phyloP scores from a whole-genome alignment of 1,140 invertebrate genomes.

The Camponotus floridanus region DNA sequence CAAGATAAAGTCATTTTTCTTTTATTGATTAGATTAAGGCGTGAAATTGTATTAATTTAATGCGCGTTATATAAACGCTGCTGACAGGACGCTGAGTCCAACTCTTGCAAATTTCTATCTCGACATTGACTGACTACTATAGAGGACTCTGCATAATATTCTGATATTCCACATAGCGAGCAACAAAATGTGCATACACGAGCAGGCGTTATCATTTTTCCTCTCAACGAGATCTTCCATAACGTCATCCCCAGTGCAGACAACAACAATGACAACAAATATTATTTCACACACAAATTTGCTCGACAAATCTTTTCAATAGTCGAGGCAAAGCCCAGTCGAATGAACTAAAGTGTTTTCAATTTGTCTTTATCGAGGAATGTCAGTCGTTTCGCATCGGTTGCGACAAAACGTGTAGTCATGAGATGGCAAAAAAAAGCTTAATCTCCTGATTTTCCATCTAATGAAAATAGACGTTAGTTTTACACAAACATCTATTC shows the following conservation, averaged over 20 bases:
- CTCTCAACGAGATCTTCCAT: conserved; percentile 21
- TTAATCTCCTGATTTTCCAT: conserved; percentile 7
- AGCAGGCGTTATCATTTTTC: conserved; percentile 38
- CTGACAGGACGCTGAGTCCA: conserved; percentile 59
- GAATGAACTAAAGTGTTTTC: conserved; percentile 21
- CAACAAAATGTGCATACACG: conserved; percentile 33
- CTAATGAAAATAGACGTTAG: conserved; percentile 23
- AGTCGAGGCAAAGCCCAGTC: conserved; percentile 16
- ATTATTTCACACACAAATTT: conserved; percentile 21
- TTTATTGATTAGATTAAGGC: conserved; percentile 31
- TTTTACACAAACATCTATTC: conserved; percentile 3
- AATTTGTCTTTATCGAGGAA: conserved; percentile 10
- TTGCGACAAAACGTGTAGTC: not conserved
- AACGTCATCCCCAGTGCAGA: conserved; percentile 36
- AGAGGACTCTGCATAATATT: conserved; percentile 81
- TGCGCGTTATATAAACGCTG: conserved; percentile 55
- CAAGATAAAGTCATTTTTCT: conserved; percentile 50
- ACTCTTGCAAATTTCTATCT: conserved; percentile 64
- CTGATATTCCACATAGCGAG: conserved; percentile 74
- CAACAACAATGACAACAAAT: conserved; percentile 51
- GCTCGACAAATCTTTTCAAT: conserved; percentile 12
- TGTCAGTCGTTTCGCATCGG: conserved; percentile 4
- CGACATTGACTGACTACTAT: conserved; percentile 83
- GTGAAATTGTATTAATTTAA: not conserved
- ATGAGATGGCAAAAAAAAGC: not conserved